Conservation (phyloP, 2,113 vertebrate genomes). For the Todiramphus saurophagus region DNA sequence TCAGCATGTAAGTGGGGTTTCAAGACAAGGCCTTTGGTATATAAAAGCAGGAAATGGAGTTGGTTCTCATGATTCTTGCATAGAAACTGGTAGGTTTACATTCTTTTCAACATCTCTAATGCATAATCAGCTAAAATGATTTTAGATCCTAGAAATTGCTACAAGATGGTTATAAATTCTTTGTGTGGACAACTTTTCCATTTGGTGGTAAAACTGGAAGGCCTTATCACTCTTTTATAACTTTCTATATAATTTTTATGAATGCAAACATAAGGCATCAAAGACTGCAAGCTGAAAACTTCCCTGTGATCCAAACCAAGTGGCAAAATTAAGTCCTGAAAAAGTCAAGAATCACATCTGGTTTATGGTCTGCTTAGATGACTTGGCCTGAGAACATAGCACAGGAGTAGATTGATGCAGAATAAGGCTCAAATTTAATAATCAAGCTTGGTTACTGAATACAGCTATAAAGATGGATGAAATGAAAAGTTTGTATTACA, state of each 20-base stretch:
- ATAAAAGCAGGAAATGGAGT: not conserved
- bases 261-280: conserved; percentile 74
- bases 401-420: conserved; percentile 41
- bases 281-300: conserved; percentile 63
- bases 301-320: conserved; percentile 69
- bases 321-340: conserved; percentile 65
- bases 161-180: conserved; percentile 79
- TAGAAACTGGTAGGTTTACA: conserved; percentile 57
- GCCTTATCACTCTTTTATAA: conserved; percentile 76
- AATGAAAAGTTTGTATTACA: conserved; percentile 53
- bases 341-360: conserved; percentile 68
- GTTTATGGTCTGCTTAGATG: conserved; percentile 55
- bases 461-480: conserved; percentile 55
- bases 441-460: conserved; percentile 60
- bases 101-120: conserved; percentile 64
- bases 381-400: conserved; percentile 70
- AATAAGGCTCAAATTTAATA: conserved; percentile 69
- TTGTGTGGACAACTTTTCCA: conserved; percentile 75
- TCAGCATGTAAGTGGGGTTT: conserved; percentile 11
- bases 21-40: not conserved
- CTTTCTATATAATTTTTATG: conserved; percentile 79
- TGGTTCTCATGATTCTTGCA: conserved; percentile 43
- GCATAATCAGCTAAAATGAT: conserved; percentile 65
- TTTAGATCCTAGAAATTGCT: conserved; percentile 70
- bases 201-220: conserved; percentile 74